These are phyloP conservation scores for Toxotes lorentzi DNA, from an alignment of 2,797 vertebrate genomes.

Conservation along the genomic window DNA sequence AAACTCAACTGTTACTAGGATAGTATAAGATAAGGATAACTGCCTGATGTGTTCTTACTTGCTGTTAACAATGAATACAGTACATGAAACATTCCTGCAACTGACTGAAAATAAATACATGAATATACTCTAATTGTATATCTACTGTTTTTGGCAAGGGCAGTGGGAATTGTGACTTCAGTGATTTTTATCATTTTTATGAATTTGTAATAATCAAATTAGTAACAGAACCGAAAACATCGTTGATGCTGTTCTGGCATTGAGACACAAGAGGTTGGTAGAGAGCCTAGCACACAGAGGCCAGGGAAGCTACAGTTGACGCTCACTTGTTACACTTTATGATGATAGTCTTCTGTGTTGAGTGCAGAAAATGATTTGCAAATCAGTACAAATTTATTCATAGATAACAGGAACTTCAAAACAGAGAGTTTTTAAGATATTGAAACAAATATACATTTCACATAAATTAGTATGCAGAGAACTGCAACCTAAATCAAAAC, in stretches of 20 bases:
- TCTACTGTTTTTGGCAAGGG: background rate
- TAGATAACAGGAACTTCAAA: background rate
- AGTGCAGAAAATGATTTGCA: background rate
- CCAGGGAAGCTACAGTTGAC: background rate
- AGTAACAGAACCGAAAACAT: background rate
- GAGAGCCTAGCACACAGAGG: background rate
- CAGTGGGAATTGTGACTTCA: background rate
- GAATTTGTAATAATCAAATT: background rate
- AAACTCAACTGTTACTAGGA: background rate
- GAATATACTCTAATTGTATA: background rate
- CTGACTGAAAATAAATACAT: background rate
- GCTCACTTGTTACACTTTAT: background rate
- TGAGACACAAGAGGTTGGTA: constrained; percentile 20
- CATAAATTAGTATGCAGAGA: background rate
- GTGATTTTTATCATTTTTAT: too few relatives aligned
- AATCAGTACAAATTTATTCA: background rate
- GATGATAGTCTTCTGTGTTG: background rate
- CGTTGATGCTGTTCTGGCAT: constrained; percentile 6
- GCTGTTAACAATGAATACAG: too few relatives aligned
- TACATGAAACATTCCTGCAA: too few relatives aligned
- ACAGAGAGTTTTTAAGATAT: background rate
- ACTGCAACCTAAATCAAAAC: background rate
- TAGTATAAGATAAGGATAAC: background rate
- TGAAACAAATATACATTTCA: background rate
- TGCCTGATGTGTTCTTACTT: background rate